phyloP scores from a whole-genome alignment of 1,140 invertebrate genomes.

The Heterodera schachtii region DNA sequence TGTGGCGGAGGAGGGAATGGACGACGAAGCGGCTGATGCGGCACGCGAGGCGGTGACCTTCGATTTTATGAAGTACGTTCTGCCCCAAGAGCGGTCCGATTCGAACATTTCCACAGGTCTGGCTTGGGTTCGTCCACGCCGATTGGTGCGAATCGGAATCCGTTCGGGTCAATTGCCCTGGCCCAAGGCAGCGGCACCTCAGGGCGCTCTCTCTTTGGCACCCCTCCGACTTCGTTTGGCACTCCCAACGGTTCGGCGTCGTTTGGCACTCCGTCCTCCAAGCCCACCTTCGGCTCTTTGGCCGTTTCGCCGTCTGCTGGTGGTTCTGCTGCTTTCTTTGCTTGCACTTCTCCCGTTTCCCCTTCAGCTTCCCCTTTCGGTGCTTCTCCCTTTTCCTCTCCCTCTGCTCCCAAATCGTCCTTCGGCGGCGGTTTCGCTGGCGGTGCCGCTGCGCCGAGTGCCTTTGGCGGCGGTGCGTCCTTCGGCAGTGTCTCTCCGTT shows the following conservation, averaged over 20 bases:
- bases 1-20: slow-evolving; percentile 32
- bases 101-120: slow-evolving; percentile 11
- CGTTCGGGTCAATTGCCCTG: slow-evolving; percentile 24
- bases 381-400: slow-evolving; percentile 1
- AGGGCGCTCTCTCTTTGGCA: not conserved
- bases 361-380: not conserved
- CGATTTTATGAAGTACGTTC: slow-evolving; percentile 17
- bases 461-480: not conserved
- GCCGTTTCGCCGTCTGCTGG: not conserved
- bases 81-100: not conserved
- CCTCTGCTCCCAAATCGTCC: not conserved
- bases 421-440: slow-evolving; percentile 4
- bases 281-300: slow-evolving; percentile 8
- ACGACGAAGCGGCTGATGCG: slow-evolving; percentile 21
- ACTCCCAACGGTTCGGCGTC: not conserved
- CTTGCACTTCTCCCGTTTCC: not conserved
- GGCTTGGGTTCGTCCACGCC: slow-evolving; percentile 14
- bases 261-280: slow-evolving; percentile 14
- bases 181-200: not conserved
- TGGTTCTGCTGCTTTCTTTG: not conserved
- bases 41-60: not conserved
- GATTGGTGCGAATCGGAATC: slow-evolving; percentile 11
- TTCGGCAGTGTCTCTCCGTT: slow-evolving; percentile 4
- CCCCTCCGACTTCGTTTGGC: slow-evolving; percentile 15
- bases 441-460: not conserved